phyloP scores from a whole-genome alignment of 2,113 vertebrate genomes.

The Petrocephalus microphthalmus region DNA sequence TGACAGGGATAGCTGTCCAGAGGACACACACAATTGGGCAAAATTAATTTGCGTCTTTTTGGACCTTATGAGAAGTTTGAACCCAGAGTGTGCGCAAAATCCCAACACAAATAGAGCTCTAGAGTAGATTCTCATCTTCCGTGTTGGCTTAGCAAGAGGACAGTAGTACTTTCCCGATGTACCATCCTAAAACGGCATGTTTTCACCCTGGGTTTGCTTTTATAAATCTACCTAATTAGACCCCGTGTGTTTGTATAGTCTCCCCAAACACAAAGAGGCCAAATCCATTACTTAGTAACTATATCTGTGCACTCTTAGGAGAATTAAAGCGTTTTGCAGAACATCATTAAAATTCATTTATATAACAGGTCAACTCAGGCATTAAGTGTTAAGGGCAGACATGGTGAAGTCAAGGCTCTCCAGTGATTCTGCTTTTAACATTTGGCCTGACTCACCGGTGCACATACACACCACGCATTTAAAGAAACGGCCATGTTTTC shows the following conservation, averaged over 20 bases:
- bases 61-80: neutral
- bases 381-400: conserved; percentile 9
- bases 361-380: neutral
- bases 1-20: no score
- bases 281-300: conserved; percentile 4
- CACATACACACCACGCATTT: neutral
- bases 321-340: neutral
- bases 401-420: conserved; percentile 4
- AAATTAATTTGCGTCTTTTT: neutral
- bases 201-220: neutral
- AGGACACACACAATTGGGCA: neutral
- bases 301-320: neutral
- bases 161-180: neutral
- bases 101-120: neutral
- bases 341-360: conserved; percentile 9
- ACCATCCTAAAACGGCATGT: neutral
- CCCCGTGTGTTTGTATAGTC: neutral
- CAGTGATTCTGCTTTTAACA: conserved; percentile 7
- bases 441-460: neutral
- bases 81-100: neutral
- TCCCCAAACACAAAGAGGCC: neutral
- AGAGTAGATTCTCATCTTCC: neutral
- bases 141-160: neutral
- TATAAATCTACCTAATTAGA: neutral
- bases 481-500: neutral